Evolutionary conservation across 1,140 invertebrate genomes (phyloP).

Genomic region (Dufourea novaeangliae): DNA sequence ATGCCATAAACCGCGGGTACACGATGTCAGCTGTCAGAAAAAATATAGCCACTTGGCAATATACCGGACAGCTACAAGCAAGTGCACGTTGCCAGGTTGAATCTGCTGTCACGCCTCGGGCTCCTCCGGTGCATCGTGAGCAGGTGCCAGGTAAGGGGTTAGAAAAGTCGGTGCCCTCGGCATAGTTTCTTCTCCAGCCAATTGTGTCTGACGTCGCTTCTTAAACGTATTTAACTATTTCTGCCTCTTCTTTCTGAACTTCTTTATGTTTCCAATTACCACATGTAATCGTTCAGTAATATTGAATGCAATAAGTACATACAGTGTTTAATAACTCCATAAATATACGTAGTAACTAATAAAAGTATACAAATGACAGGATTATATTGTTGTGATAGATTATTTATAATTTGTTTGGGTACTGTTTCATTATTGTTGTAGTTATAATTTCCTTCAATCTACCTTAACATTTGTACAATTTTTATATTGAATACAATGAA

Average conservation of each 20-base stretch:
- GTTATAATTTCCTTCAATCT: too few relatives aligned
- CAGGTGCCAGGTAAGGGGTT: constrained; percentile 64
- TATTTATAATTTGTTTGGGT: too few relatives aligned
- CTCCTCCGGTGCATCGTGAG: constrained; percentile 57
- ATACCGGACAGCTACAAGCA: constrained; percentile 44
- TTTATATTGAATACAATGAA: too few relatives aligned
- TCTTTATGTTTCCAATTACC: too few relatives aligned
- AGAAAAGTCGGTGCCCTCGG: constrained; percentile 60
- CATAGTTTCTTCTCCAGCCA: constrained; percentile 30
- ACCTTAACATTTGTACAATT: too few relatives aligned
- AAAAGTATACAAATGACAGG: too few relatives aligned
- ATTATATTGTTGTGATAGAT: too few relatives aligned
- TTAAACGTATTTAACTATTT: background rate
- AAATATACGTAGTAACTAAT: too few relatives aligned
- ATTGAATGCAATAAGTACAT: too few relatives aligned
- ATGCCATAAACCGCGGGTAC: constrained; percentile 12
- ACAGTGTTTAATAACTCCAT: too few relatives aligned
- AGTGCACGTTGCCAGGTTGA: constrained; percentile 57
- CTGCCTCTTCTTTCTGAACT: background rate
- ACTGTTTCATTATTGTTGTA: too few relatives aligned
- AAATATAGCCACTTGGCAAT: constrained; percentile 41
- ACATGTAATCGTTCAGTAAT: too few relatives aligned
- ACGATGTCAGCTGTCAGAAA: constrained; percentile 34
- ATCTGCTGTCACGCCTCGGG: constrained; percentile 62
- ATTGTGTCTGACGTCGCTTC: background rate